These are phyloP conservation scores for Drosophila pandora DNA, from an alignment of 1,140 invertebrate genomes.

Conservation along the genomic window DNA sequence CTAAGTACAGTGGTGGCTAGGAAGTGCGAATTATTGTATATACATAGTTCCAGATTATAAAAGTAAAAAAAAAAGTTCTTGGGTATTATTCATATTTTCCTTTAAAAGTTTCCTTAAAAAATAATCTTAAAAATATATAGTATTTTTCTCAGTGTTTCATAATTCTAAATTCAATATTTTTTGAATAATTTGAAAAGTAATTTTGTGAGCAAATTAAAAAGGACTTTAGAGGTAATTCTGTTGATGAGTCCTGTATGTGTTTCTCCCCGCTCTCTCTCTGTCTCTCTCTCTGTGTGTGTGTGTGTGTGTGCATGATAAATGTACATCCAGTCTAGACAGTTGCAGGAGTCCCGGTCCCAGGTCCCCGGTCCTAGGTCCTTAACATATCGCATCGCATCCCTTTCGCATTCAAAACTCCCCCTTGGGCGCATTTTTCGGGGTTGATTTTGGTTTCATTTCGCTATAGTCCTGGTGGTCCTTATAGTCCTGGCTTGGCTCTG, in stretches of 20 bases:
- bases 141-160: no score
- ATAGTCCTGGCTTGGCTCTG: no score
- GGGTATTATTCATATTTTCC: no score
- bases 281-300: slow-evolving; percentile 1
- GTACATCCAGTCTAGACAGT: slow-evolving; percentile 75
- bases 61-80: no score
- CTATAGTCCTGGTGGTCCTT: background rate
- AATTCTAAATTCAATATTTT: no score
- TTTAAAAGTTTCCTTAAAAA: no score
- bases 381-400: slow-evolving; percentile 3
- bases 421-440: slow-evolving; percentile 63
- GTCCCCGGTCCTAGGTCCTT: background rate
- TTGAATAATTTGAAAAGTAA: no score
- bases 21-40: slow-evolving; percentile 9
- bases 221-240: slow-evolving; percentile 6
- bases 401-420: slow-evolving; percentile 33
- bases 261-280: background rate
- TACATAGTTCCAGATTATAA: background rate
- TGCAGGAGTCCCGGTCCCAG: slow-evolving; percentile 42
- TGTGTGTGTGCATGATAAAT: slow-evolving; percentile 56
- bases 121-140: no score
- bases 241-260: slow-evolving; percentile 1
- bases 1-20: slow-evolving; percentile 8
- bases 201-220: no score
- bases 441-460: slow-evolving; percentile 62